phyloP scores from a whole-genome alignment of 2,888 invertebrate genomes.

The Caradrina clavipalpis region DNA sequence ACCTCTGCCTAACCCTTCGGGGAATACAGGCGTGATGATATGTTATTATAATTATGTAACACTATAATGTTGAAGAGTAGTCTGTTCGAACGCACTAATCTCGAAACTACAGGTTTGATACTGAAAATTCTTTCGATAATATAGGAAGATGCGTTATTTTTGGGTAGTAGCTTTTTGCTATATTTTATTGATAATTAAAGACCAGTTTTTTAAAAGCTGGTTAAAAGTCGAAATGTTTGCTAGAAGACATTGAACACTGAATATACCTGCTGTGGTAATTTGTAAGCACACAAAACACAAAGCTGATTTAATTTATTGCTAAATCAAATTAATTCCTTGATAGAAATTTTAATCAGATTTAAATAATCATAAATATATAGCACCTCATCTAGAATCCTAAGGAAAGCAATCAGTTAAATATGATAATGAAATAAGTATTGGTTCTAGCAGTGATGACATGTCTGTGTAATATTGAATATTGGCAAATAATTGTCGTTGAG shows the following conservation, averaged over 20 bases:
- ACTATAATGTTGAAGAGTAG: too few relatives aligned
- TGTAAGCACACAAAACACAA: background rate
- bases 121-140: too few relatives aligned
- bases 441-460: background rate
- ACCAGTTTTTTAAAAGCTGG: too few relatives aligned
- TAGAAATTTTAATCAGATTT: constrained; percentile 7
- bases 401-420: constrained; percentile 1
- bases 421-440: background rate
- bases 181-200: too few relatives aligned
- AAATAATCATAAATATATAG: background rate
- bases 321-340: background rate
- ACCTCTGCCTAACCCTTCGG: too few relatives aligned
- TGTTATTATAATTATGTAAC: too few relatives aligned
- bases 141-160: too few relatives aligned
- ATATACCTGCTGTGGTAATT: too few relatives aligned
- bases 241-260: background rate
- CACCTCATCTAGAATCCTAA: background rate
- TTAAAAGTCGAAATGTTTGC: background rate
- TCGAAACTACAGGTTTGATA: too few relatives aligned
- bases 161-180: background rate
- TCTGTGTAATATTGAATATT: background rate
- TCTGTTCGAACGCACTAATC: too few relatives aligned
- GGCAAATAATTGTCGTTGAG: background rate
- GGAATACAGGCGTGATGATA: too few relatives aligned
- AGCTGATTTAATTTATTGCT: background rate